Evolutionary conservation across 1,140 invertebrate genomes (phyloP), one percentile per base, ranked within the genome.

Genomic region (Bicyclus anynana): DNA sequence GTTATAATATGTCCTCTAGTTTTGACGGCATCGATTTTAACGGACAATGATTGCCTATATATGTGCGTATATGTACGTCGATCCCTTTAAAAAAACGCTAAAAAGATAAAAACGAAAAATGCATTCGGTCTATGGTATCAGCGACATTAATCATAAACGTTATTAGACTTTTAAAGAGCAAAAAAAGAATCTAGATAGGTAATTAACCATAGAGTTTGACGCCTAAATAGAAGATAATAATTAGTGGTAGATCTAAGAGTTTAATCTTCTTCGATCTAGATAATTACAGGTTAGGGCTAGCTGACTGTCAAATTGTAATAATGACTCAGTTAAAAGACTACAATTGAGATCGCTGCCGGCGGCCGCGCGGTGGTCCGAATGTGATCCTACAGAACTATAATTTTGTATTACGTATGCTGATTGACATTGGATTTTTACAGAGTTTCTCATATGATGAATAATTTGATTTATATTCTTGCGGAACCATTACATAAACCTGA

Each of bases 281-380:
- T 72, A 69, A 72, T 72, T 69, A 67, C 46, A 67, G 14, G 40
- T 52, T 59, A 26, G 42, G 23, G 10, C 52, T 33, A 13, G 21
- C 35, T 18, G 49, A 62, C 67, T 72, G 65, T 74, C 61, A 70
- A 71, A 70, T 71, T 59, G 68, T 71, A 59, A 73, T 72, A 77
- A 77, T 69, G 71, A 66, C 66, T 79, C 73, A 57, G 75, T 70
- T 62, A n/a, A n/a, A n/a, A n/a, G n/a, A n/a, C n/a, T n/a, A 53
- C 40, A 53, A 65, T 61, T 60, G 49, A 26, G 56, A 62, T 47
- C 49, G 69, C 72, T 64, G 29, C 49, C 21, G 60, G 72, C 66
- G 38, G 20, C 33, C 18, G 16, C 44, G 4, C 29, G 68, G 62
- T 71, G 69, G 63, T 72, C 69, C 54, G 59, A 68, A 65, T 59